phyloP scores from a whole-genome alignment of 2,797 vertebrate species.

The Lepilemur ruficaudatus region DNA sequence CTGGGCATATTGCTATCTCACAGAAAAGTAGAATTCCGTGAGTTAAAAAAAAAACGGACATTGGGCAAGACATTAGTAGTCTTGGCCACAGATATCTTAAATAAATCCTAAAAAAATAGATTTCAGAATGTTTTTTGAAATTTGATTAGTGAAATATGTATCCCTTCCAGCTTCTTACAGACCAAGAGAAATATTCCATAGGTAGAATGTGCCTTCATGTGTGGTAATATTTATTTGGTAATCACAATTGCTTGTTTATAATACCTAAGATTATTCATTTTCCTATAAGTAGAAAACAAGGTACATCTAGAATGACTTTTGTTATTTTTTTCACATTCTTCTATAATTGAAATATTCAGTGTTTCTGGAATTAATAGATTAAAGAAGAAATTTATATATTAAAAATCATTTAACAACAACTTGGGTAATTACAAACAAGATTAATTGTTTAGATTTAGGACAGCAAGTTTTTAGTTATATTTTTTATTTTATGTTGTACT shows the following conservation, averaged over 20 bases:
- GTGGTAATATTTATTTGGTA: background rate
- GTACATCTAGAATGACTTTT: background rate
- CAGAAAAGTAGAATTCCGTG: background rate
- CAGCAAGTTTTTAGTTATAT: background rate
- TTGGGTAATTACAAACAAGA: background rate
- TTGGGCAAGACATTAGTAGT: background rate
- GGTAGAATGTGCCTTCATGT: background rate
- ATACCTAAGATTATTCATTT: background rate
- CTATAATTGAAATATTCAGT: background rate
- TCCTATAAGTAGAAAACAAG: background rate
- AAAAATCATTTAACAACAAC: background rate
- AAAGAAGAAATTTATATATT: background rate
- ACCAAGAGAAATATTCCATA: background rate
- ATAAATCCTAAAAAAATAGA: background rate
- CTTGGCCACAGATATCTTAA: background rate
- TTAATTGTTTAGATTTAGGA: background rate
- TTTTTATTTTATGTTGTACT: background rate
- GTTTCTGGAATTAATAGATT: background rate
- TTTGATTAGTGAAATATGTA: background rate
- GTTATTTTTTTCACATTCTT: background rate
- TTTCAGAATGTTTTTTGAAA: background rate
- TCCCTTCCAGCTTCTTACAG: background rate
- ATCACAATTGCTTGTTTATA: background rate
- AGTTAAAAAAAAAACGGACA: background rate
- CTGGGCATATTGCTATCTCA: background rate